Base-by-base conservation (phyloP, 2,888 invertebrate genomes). In the Syritta pipiens region DNA sequence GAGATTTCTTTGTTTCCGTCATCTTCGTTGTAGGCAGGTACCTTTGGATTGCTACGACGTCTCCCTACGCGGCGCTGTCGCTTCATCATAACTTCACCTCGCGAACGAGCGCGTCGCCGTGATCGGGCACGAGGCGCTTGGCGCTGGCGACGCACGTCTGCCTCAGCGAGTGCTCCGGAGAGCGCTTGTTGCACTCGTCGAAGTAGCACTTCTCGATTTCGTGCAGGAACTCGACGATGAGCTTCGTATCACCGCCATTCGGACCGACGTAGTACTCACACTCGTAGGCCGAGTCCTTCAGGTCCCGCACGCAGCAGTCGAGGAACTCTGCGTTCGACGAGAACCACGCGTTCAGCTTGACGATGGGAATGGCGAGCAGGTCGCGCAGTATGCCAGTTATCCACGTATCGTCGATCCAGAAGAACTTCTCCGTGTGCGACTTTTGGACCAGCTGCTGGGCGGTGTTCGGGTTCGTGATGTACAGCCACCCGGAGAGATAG, bases 401-500 rank as follows among this genome's bases (percentile, higher is more conserved):
- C 86, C 93, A 94, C 42, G 95, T 93, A 86, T 97, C 97, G 85
- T 97, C 97, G 72, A 97, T 96, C 97, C 97, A 97, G 89, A 97
- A 97, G 83, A 93, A 94, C 12, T 91, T 89, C n/a, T 91, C 89
- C 28, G 88, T 85, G 24, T 89, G 85, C 0, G 93, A 91, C 82
- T 91, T 89, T 2, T 89, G 85, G 17, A 92, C 89, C 51, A 97
- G 85, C 14, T 89, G 89, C 12, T 85, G 85, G 0, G 93, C 93
- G 1, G 93, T 91, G 79, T 90, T 89, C 0, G 93, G 91, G 63
- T 93, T 94, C 1, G 94, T 94, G 1, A 95, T 89, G 83, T 96
- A 96, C 83, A 95, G 91, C 96, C 96, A 96, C 0, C 96, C 96
- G 3, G 95, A 95, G 5, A 95, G 88, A 86, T 95, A 96, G 12